Evolutionary conservation across 2,113 vertebrate species (phyloP).

Genomic region (Lagopus muta): DNA sequence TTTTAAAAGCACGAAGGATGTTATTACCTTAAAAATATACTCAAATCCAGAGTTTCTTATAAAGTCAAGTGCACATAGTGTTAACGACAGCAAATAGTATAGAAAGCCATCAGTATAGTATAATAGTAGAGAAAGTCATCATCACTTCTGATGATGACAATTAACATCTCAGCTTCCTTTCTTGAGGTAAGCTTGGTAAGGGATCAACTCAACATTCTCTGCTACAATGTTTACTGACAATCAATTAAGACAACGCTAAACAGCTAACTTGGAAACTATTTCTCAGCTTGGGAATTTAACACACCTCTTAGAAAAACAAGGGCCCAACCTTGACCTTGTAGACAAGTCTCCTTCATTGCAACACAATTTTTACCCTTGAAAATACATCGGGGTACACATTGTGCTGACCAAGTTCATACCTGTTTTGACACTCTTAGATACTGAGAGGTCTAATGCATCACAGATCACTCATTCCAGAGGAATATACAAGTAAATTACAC

Average conservation of each 20-base stretch:
- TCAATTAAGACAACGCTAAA: not conserved
- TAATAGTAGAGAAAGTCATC: not conserved
- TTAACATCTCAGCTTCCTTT: not conserved
- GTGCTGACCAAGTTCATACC: not conserved
- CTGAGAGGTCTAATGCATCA: too few relatives aligned
- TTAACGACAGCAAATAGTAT: not conserved
- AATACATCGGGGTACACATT: not conserved
- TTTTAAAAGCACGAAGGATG: not conserved
- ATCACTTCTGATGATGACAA: not conserved
- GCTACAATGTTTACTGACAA: not conserved
- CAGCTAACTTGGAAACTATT: not conserved
- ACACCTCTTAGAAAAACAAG: not conserved
- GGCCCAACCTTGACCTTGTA: fast-evolving
- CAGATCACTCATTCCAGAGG: not conserved
- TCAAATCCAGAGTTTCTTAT: not conserved
- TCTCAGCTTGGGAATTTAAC: not conserved
- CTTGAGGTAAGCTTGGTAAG: not conserved
- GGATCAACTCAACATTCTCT: not conserved
- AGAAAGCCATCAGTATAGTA: not conserved
- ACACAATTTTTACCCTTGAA: not conserved
- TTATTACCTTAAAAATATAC: not conserved
- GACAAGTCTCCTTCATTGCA: not conserved
- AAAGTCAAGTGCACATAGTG: not conserved
- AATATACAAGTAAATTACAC: not conserved
- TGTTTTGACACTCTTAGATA: not conserved